Base-by-base conservation (phyloP, 1,140 invertebrate species). In the Lethocerus indicus region DNA sequence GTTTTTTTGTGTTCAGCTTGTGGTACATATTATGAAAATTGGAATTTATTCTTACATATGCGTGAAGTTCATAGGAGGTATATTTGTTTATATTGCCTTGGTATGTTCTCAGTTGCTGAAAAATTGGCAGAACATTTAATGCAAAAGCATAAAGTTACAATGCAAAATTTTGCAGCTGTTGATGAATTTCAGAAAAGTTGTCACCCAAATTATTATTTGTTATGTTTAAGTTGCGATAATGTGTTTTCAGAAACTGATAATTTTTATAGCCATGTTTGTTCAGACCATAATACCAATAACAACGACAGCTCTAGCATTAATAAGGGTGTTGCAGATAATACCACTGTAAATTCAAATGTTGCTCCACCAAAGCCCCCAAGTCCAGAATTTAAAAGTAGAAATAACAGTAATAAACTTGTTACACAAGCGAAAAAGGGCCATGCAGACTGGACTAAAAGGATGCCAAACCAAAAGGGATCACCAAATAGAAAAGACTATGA, bases 11-110 rank as follows among this genome's bases (percentile, higher is more conserved):
- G 83, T 61, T 77, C 78, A 9, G 76, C 78, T 1, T 87, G 83
- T 62, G 78, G 75, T 23, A 81, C 75, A 2, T 84, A 85, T 56
- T 84, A 83, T 65, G 81, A 85, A 64, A 81, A 81, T 55, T 86
- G 82, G 80, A 83, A 85, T 65, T 65, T 86, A 25, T 86, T 84
- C 61, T 61, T 82, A 12, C 83, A 87, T 56, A 85, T 86, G 78
- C 68, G 78, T 41, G 80, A 85, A 55, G 70, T 78, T 18, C 83
- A 87, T 60, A 75, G 77, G 52, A 71, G 80, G 32, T 79, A 78
- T 58, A 81, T 84, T 54, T 87, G 83, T 60, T 62, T 86, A 12
- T 83, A 79, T 63, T 87, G 83, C 58, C 67, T 84, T 29, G 78
- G 79, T 45, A 78, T 85, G 67, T 86, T 83, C 65, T 75, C 76